phyloP scores from a whole-genome alignment of 2,888 invertebrate genomes.

The Latheticus oryzae region DNA sequence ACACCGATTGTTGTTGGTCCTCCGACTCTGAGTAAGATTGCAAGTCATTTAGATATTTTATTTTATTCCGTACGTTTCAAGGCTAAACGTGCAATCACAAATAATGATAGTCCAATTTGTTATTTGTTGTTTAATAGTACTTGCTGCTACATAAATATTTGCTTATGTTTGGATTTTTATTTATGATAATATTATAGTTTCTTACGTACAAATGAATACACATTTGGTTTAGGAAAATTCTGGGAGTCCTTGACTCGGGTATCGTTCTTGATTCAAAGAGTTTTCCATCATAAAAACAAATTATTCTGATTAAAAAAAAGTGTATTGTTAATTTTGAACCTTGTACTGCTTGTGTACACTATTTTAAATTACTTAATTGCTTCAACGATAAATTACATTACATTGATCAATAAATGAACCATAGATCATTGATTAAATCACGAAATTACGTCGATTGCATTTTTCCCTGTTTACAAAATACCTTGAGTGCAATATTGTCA shows the following conservation, averaged over 20 bases:
- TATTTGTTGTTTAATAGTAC: conserved; percentile 13
- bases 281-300: conserved; percentile 7
- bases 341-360: conserved; percentile 11
- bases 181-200: too few relatives aligned
- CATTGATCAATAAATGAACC: conserved; percentile 5
- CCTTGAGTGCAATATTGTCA: too few relatives aligned
- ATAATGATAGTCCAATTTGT: conserved; percentile 18
- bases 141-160: too few relatives aligned
- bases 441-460: too few relatives aligned
- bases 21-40: conserved; percentile 30
- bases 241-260: too few relatives aligned
- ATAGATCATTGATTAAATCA: neutral
- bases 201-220: too few relatives aligned
- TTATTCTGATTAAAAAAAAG: conserved; percentile 2
- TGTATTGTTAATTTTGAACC: conserved; percentile 10
- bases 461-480: too few relatives aligned
- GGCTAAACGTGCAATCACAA: conserved; percentile 15
- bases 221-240: too few relatives aligned
- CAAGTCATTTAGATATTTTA: conserved; percentile 30
- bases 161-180: too few relatives aligned
- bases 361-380: conserved; percentile 1
- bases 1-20: conserved; percentile 11
- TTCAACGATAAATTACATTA: neutral
- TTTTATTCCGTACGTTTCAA: conserved; percentile 28
- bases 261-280: too few relatives aligned